Base-by-base conservation (phyloP, 2,888 invertebrate species). In the Euphydryas editha region DNA sequence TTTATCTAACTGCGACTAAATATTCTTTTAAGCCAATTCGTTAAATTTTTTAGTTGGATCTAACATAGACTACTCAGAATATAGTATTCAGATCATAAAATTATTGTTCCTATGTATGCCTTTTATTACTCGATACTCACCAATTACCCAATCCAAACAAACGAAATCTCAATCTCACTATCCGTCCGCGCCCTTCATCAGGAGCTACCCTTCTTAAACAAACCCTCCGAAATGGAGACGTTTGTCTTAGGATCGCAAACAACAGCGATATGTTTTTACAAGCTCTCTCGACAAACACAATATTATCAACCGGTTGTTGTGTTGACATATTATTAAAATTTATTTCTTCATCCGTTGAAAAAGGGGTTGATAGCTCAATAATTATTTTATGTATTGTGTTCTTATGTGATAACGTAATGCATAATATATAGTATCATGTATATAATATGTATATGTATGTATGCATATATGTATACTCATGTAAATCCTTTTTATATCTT, bases 211-310 rank as follows among this genome's bases (percentile, higher is more conserved):
- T 67, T 60, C 64, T 70, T 72, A 75, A 70, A 72, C 76, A 77
- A 71, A 72, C 72, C 71, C 73, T 56, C 72, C 73, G 78, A 76
- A 79, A 85, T 79, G 78, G 84, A 86, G 84, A 82, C 83, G 84
- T 83, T 84, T 81, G 82, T 83, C 81, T 84, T 81, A 72, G 78
- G 78, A 77, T 78, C 81, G 79, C 75, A 71, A 71, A 75, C 77
- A 78, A 76, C 75, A 78, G 74, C 67, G 62, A 69, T 68, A 68
- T 70, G 72, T 68, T 72, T 72, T 68, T 61, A 59, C 69, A 59
- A 44, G 62, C 37, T 18, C 21, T 24, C 51, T 30, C 24, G 6
- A 51, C 54, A 54, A 54, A 54, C 54, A 54, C 30, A 54, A 54
- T 36, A 54, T 54, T 54, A 36, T 54, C 54, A 36, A 36, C 44